Base-by-base conservation (phyloP, 2,888 invertebrate species). In the Ethmia dodecea region DNA sequence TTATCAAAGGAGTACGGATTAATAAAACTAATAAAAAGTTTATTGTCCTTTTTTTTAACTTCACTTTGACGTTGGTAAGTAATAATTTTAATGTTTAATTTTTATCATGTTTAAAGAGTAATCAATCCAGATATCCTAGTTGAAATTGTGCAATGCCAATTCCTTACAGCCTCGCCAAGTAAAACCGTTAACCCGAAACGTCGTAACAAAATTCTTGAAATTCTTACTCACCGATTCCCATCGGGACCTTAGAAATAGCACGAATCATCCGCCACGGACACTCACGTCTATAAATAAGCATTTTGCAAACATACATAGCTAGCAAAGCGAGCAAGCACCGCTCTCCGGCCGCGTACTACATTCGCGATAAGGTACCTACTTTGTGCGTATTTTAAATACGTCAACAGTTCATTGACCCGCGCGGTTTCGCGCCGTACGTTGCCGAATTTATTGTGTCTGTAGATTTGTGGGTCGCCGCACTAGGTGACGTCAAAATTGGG, bases 361-460 rank as follows among this genome's bases (percentile, higher is more conserved):
- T 75, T 77, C 71, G 71, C 76, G 83, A 80, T 81, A 81, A 77
- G 78, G 74, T 76, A 78, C n/a, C n/a, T n/a, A n/a, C 77, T 74
- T 69, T 72, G 69, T 79, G 75, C 73, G 80, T 80, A 80, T 83
- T 80, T 78, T 65, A 78, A 79, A 83, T 78, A 83, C 83, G 83
- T 84, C 83, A 84, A 73, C 74, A 77, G 84, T 79, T 81, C 83
- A 66, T 70, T 75, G 83, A 83, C 74, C 78, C 68, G 62, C 62
- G 61, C 62, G 62, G 71, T 65, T 80, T 80, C 69, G 77, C 78
- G 67, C 63, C 69, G 74, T 72, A 72, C 74, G 74, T 70, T 75
- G 75, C 65, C 74, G 75, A 81, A 76, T 77, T 80, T 77, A 81
- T 80, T 83, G 81, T 84, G 84, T 81, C 81, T 84, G 80, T 84